Evolutionary conservation across 2,888 invertebrate genomes (phyloP).

Genomic region (Synergus itoensis): DNA sequence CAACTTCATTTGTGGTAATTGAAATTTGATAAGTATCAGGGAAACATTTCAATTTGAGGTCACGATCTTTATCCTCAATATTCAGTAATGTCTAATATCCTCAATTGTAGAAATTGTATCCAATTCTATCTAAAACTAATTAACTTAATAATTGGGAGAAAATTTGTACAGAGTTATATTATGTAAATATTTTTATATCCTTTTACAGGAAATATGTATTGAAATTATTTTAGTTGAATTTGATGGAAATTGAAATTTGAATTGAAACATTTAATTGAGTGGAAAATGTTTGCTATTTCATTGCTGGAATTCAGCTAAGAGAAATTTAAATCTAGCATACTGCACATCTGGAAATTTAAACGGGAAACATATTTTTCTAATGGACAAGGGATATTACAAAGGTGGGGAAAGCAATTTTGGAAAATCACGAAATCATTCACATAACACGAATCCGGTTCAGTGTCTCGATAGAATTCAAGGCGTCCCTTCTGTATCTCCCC

Average conservation of each 20-base stretch:
- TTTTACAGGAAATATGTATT: too few species aligned
- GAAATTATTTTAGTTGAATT: too few species aligned
- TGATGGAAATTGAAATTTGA: not conserved
- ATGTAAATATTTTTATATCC: too few species aligned
- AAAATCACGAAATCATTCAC: conserved; percentile 10
- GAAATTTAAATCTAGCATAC: not conserved
- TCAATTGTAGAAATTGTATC: not conserved
- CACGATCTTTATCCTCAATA: not conserved
- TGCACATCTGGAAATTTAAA: conserved; percentile 1
- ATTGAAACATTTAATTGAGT: too few species aligned
- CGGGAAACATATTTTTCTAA: conserved; percentile 17
- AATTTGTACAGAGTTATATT: too few species aligned
- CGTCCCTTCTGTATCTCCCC: conserved; percentile 62
- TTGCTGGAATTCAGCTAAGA: not conserved
- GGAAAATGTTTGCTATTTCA: not conserved
- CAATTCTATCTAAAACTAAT: too few species aligned
- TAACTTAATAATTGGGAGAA: too few species aligned
- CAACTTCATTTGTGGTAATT: too few species aligned
- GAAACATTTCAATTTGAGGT: not conserved
- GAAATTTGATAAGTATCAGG: too few species aligned
- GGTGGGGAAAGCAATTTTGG: conserved; percentile 7
- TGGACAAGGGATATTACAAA: not conserved
- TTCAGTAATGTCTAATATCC: not conserved
- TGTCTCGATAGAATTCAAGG: conserved; percentile 55
- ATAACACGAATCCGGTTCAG: conserved; percentile 21